Conservation (phyloP, 2,888 invertebrate genomes). For the Pardosa pseudoannulata region DNA sequence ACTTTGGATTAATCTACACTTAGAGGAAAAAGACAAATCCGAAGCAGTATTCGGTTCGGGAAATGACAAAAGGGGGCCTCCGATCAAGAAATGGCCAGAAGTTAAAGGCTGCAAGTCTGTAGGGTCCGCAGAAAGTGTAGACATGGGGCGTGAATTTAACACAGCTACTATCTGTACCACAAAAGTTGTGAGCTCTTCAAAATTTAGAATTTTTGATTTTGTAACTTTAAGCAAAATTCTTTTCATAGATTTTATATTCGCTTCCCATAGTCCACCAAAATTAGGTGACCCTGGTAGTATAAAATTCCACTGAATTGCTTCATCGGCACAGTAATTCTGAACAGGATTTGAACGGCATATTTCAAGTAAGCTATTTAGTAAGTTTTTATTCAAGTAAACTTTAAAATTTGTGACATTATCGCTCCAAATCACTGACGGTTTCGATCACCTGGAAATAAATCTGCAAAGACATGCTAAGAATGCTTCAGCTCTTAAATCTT, state of each 20-base stretch:
- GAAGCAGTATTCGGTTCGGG: slow-evolving; percentile 5
- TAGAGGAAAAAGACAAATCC: slow-evolving; percentile 11
- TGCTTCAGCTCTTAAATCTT: background rate
- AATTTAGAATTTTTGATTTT: background rate
- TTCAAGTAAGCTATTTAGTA: background rate
- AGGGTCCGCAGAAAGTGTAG: background rate
- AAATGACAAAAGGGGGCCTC: background rate
- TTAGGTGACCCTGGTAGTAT: background rate
- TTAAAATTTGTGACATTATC: slow-evolving; percentile 75
- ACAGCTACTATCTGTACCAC: background rate
- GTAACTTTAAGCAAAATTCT: background rate
- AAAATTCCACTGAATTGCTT: slow-evolving; percentile 26
- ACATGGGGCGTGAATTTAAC: slow-evolving; percentile 22
- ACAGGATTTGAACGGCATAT: background rate
- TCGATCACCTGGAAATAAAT: background rate
- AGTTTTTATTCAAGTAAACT: slow-evolving; percentile 1
- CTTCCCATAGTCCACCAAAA: slow-evolving; percentile 20
- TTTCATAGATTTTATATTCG: slow-evolving; percentile 11
- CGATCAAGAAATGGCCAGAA: slow-evolving; percentile 23
- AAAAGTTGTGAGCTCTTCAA: slow-evolving; percentile 12
- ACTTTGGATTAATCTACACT: background rate
- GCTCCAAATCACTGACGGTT: background rate
- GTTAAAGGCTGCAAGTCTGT: slow-evolving; percentile 14
- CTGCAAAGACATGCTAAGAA: background rate
- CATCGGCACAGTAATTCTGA: background rate